These are phyloP conservation scores for Fragum sueziense DNA, from an alignment of 2,888 invertebrate genomes.

Conservation along the genomic window DNA sequence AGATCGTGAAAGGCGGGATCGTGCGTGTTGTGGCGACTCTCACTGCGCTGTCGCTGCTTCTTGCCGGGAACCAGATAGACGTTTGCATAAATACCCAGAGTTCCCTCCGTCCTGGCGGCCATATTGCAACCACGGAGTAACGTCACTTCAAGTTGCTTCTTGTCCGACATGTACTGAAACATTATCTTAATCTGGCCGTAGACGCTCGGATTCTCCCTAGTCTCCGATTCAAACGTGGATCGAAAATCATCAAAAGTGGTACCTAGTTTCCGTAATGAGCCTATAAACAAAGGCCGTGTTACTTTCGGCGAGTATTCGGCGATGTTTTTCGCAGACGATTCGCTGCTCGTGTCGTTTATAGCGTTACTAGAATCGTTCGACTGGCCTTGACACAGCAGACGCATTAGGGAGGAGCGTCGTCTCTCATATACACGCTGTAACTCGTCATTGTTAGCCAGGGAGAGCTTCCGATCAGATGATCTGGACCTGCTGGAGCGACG, in stretches of 20 bases:
- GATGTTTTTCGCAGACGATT: not conserved
- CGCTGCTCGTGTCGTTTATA: not conserved
- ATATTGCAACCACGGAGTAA: slow-evolving; percentile 31
- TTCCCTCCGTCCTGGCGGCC: slow-evolving; percentile 6
- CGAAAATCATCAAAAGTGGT: slow-evolving; percentile 19
- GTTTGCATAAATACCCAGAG: slow-evolving; percentile 36
- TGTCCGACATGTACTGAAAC: slow-evolving; percentile 47
- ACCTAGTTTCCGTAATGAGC: not conserved
- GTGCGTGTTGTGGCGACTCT: slow-evolving; percentile 34
- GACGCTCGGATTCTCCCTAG: slow-evolving; percentile 24
- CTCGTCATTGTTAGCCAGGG: slow-evolving; percentile 32
- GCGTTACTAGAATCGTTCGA: not conserved
- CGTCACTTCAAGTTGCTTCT: slow-evolving; percentile 32
- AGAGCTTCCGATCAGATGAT: slow-evolving; percentile 21
- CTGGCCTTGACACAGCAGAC: slow-evolving; percentile 15
- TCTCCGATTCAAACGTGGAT: slow-evolving; percentile 44
- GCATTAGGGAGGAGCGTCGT: slow-evolving; percentile 32
- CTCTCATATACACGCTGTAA: slow-evolving; percentile 22
- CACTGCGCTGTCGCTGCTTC: slow-evolving; percentile 14
- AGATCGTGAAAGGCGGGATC: slow-evolving; percentile 49
- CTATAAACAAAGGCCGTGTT: slow-evolving; percentile 11
- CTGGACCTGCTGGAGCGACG: not conserved
- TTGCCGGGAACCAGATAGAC: slow-evolving; percentile 49
- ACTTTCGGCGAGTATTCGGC: slow-evolving; percentile 37
- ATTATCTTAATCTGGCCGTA: slow-evolving; percentile 53